A percentile compares a stretch with the other conserved stretches of the same genome.
phyloP scores from a whole-genome alignment of 1,140 invertebrate species.

The Olivierus martensii region DNA sequence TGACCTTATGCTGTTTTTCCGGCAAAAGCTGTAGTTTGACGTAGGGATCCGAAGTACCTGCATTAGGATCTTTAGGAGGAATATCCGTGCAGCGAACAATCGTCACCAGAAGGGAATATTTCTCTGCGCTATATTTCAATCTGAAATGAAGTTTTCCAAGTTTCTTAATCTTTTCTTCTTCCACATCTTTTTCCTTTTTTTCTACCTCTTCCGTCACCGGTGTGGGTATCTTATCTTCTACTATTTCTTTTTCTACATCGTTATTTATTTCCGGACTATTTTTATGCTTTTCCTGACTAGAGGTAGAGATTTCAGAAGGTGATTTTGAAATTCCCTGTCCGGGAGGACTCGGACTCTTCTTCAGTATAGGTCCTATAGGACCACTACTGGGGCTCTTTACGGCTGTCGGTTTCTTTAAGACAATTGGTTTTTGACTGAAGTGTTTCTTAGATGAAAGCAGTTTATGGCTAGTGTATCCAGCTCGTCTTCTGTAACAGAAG shows the following conservation, averaged over 20 bases:
- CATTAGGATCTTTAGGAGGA: conserved; percentile 54
- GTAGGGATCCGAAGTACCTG: conserved; percentile 69
- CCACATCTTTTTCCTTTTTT: conserved; percentile 22
- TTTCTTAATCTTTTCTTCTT: conserved; percentile 35
- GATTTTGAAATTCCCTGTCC: conserved; percentile 11
- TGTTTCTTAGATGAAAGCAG: conserved; percentile 4
- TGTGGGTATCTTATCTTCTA: conserved; percentile 26
- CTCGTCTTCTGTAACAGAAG: conserved; percentile 38
- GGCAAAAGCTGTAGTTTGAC: conserved; percentile 86
- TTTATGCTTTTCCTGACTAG: conserved; percentile 6
- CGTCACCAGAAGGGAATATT: conserved; percentile 77
- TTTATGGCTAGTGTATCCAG: neutral
- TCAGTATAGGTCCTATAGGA: conserved; percentile 56
- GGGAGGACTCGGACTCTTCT: conserved; percentile 69
- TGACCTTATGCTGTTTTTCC: conserved; percentile 91
- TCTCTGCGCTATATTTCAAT: conserved; percentile 70
- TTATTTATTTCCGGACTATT: conserved; percentile 12
- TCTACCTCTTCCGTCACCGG: conserved; percentile 41
- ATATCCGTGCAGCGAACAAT: conserved; percentile 74
- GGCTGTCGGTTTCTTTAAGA: conserved; percentile 46
- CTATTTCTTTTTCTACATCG: conserved; percentile 34
- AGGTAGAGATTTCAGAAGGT: conserved; percentile 1
- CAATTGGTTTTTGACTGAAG: conserved; percentile 37
- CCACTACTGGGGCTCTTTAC: conserved; percentile 47
- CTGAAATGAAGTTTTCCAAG: conserved; percentile 78